Base-by-base conservation (phyloP, 2,888 invertebrate genomes). In the Microctonus hyperodae region DNA sequence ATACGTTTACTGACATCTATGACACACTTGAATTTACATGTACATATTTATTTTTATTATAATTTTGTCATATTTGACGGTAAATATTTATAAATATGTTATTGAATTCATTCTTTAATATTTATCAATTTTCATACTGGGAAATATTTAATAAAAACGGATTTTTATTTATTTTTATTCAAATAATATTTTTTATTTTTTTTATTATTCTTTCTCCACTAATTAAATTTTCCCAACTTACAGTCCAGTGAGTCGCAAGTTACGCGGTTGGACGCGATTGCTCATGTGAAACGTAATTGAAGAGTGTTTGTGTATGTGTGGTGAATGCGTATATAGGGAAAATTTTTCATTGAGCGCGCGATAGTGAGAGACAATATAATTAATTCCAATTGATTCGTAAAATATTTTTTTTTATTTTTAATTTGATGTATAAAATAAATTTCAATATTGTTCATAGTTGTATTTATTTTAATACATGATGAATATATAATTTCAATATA, bases 211-310 rank as follows among this genome's bases (percentile, higher is more conserved):
- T 23, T 58, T 57, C 33, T 22, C 23, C 56, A 37, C 64, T 64
- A 64, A 64, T 64, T 64, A 64, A 64, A 57, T 64, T 64, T 64
- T 50, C 57, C 35, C 57, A 25, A 53, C 50, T 22, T 25, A 48
- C 48, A 35, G 57, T 35, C 23, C 35, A 25, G 16, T 50, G 64
- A 56, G 44, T 63, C 25, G 58, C 35, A 58, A 58, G 37, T 58
- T 58, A 23, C 25, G 58, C 37, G 58, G 11, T 37, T 11, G 40
- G 23, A 23, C 25, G 58, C 37, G 58, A 9, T 37, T 11, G 40
- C 37, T 58, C 58, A 58, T 58, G 63, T 56, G 44, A 44, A 56
- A 56, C 40, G 37, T 37, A 60, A 60, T 20, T 35, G 61, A 61
- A 61, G 44, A 25, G 55, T 56, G 20, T 51, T 1, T 22, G 11